Base-by-base conservation (phyloP, 2,797 vertebrate genomes). In the Lepilemur septentrionalis region DNA sequence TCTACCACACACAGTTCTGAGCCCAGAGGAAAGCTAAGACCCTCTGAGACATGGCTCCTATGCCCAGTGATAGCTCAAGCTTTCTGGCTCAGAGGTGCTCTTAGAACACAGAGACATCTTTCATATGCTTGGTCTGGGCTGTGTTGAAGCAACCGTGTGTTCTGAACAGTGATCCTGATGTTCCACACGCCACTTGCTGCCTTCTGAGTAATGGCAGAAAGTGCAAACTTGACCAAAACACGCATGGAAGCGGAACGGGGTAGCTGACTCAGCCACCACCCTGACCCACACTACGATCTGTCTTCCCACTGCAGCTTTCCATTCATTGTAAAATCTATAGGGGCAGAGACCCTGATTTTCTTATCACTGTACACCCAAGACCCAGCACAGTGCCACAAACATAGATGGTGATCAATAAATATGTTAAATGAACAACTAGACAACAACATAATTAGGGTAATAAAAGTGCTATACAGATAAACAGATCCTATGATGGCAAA, bases 321-420 rank as follows among this genome's bases (percentile, higher is more conserved):
- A 9, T 0, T 9, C 38, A 9, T 0, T 9, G 23, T 25, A 13
- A 78, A 65, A 20, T 7, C 73, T 3, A 0, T 30, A n/a, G 73
- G 57, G 50, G 22, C 38, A 43, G 84, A 61, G 12, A 2, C 73
- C 41, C 43, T 14, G 6, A 30, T 55, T 78, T 78, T 55, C 95
- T 73, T 48, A 57, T 30, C 57, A 73, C 30, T 28, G 0, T 12
- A 20, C 0, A 32, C 43, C 46, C 22, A 23, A 80, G 52, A 20
- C 13, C 13, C 20, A 61, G 55, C 48, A 46, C 30, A 22, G 57
- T 2, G 8, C 81, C 63, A 22, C 5, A 70, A 87, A 52, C 23
- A 52, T 5, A 59, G 32, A 80, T 76, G 1, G 5, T 2, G 35
- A 14, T 25, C 25, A 12, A 82, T 55, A 70, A 57, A 55, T 22